Base-by-base conservation (phyloP, 2,888 invertebrate species). In the Ephialtes manifestator region DNA sequence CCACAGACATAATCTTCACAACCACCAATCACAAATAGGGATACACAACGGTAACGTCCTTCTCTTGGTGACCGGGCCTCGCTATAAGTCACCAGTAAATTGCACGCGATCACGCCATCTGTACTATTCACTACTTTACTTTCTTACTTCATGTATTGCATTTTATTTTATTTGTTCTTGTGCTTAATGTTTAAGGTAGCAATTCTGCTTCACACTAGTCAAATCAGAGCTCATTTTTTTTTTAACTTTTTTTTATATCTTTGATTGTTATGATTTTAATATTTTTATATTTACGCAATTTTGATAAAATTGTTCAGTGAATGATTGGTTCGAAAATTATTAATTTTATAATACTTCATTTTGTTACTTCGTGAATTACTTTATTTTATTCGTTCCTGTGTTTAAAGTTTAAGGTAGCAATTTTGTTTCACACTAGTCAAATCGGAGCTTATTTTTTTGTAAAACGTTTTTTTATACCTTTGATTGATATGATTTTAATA, bases 61-160 rank as follows among this genome's bases (percentile, higher is more conserved):
- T 80, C 75, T 84, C 75, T 28, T 80, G 46, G 24, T 58, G 70
- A 58, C 28, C 28, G 15, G 28, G 58, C 0, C 72, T 13, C 72
- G 53, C 80, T 58, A 71, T 84, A 81, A 80, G 80, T 80, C 80
- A 79, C 48, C 13, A 18, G 55, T 65, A 65, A 84, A 84, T 80
- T 84, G 80, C 80, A 70, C 65, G 35, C 28, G 39, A 71, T 65
- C 80, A 84, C 83, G 83, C 80, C 53, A 84, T 63, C 53, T n/a
- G 68, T 67, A 58, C 46, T 24, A 75, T 84, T 71, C 74, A 39
- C 53, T 43, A 31, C 70, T 75, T 75, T 53, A 43, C 43, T 67
- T 71, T 63, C 72, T 67, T 55, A 28, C 63, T 80, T 65, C 28
- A 24, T 39, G 24, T 11, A 11, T 71, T 63, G 43, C 39, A 51